Evolutionary conservation across 64 coral and sea anemone species (phyloP).

Genomic region (Montipora efflorescens): DNA sequence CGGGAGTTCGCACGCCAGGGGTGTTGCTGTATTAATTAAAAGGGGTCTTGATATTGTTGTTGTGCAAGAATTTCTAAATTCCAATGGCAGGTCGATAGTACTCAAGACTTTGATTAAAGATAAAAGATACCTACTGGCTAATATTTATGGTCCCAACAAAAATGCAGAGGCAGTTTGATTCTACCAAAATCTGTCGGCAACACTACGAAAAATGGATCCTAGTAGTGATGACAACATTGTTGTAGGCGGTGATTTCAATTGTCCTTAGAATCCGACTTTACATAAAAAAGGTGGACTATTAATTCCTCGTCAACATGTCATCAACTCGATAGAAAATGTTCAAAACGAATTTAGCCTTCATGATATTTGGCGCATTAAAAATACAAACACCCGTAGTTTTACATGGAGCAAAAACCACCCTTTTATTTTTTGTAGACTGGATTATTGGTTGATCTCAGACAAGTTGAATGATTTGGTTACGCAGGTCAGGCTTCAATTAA

Average conservation of each 20-base stretch:
- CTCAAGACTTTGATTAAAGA: neutral
- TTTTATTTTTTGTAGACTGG: neutral
- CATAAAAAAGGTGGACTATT: neutral
- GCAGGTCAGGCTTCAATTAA: neutral
- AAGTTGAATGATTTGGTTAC: neutral
- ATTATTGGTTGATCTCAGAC: neutral
- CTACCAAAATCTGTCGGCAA: neutral
- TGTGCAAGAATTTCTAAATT: no score
- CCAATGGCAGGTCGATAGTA: no score
- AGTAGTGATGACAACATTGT: neutral
- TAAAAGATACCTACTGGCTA: constrained; percentile 6
- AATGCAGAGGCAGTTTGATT: constrained; percentile 4
- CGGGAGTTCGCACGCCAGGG: no score
- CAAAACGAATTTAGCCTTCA: neutral
- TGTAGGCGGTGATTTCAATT: neutral
- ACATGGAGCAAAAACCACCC: neutral
- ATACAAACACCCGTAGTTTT: neutral
- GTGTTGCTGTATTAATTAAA: no score
- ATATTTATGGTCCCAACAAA: constrained; percentile 13
- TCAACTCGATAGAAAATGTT: constrained; percentile 14
- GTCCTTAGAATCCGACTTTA: neutral
- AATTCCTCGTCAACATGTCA: neutral
- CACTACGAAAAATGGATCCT: neutral
- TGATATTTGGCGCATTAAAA: neutral
- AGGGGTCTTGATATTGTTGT: no score